These are phyloP conservation scores for Hydropotes inermis DNA, from an alignment of 2,113 vertebrate species.

Conservation along the genomic window DNA sequence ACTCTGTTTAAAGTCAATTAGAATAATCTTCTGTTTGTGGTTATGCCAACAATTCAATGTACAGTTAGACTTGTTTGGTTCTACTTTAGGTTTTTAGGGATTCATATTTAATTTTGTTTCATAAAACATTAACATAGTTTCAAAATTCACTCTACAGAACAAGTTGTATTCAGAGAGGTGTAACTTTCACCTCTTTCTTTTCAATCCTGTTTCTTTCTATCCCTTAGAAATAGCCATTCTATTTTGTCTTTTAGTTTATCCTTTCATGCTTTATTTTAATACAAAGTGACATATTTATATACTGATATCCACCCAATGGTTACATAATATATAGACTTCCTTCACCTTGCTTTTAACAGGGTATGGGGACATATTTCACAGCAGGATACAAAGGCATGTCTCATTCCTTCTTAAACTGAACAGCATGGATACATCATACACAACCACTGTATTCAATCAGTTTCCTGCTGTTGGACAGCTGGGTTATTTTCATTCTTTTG, in stretches of 20 bases:
- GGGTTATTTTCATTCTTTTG: neutral
- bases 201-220: neutral
- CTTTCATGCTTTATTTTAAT: neutral
- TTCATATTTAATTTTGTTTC: neutral
- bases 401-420: neutral
- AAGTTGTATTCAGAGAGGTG: neutral
- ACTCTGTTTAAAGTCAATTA: neutral
- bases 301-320: neutral
- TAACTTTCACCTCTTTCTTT: neutral
- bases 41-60: neutral
- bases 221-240: neutral
- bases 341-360: neutral
- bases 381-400: neutral
- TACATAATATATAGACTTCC: neutral
- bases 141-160: neutral
- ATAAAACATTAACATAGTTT: neutral
- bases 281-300: neutral
- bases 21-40: neutral
- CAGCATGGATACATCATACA: neutral
- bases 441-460: neutral
- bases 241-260: neutral
- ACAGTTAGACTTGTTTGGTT: neutral
- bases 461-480: neutral
- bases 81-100: neutral
- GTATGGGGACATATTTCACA: neutral